These are phyloP conservation scores for Parasteatoda tepidariorum DNA, from an alignment of 1,140 invertebrate species.

Conservation along the genomic window DNA sequence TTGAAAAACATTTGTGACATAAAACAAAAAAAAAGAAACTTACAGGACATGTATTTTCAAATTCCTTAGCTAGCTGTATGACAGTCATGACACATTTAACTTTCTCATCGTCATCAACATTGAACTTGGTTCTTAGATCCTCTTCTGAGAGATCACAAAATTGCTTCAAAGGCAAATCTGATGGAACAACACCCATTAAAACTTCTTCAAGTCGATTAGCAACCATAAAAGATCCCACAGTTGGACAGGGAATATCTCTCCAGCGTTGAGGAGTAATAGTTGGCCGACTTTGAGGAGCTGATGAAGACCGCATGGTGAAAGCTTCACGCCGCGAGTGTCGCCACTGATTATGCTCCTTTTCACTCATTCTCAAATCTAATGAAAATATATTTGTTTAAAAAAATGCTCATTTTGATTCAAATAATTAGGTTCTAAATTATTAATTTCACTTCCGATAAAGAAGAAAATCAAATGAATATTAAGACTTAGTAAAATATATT, in stretches of 20 bases:
- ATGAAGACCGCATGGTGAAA: slow-evolving; percentile 48
- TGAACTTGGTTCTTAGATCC: slow-evolving; percentile 48
- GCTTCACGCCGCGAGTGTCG: slow-evolving; percentile 53
- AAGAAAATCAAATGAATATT: too few relatives aligned
- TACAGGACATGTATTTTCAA: slow-evolving; percentile 48
- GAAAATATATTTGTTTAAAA: background rate
- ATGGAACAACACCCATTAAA: slow-evolving; percentile 53
- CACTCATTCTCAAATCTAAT: slow-evolving; percentile 23
- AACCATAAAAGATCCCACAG: slow-evolving; percentile 54
- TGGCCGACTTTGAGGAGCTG: slow-evolving; percentile 37
- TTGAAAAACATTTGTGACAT: too few relatives aligned
- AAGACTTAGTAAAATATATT: too few relatives aligned
- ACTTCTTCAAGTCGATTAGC: slow-evolving; percentile 46
- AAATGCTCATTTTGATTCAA: too few relatives aligned
- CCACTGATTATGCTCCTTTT: slow-evolving; percentile 40
- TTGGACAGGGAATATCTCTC: slow-evolving; percentile 37
- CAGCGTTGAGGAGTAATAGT: slow-evolving; percentile 31
- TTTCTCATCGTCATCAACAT: slow-evolving; percentile 43
- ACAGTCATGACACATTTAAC: slow-evolving; percentile 44
- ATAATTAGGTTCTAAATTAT: too few relatives aligned
- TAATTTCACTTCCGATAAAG: too few relatives aligned
- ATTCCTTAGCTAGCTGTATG: slow-evolving; percentile 46
- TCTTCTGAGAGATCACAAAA: slow-evolving; percentile 45
- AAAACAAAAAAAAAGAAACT: background rate
- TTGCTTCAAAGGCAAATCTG: slow-evolving; percentile 53